Conservation (phyloP, 2,888 invertebrate species). For the Sphinx pinastri region DNA sequence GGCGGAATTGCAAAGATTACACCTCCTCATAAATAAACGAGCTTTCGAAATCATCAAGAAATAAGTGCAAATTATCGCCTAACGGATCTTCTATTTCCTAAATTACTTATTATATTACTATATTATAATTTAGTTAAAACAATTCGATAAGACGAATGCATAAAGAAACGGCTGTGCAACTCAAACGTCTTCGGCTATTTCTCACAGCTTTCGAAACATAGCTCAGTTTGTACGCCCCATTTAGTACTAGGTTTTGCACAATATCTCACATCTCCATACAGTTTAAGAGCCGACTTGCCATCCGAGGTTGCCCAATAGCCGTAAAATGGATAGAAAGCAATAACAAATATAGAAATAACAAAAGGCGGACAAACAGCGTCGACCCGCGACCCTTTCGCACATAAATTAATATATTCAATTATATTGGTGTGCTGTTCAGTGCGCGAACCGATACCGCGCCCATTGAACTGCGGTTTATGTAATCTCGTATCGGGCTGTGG, state of each 20-base stretch:
- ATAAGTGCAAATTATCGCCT: too few species aligned
- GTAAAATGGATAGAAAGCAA: constrained; percentile 10
- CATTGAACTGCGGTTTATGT: constrained; percentile 12
- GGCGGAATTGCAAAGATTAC: too few species aligned
- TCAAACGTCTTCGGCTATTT: background rate
- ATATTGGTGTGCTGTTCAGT: background rate
- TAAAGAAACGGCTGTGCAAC: background rate
- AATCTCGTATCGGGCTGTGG: background rate
- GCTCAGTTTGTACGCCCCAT: background rate
- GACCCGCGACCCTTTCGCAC: constrained; percentile 21
- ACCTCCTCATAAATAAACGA: too few species aligned
- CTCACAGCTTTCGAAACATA: background rate
- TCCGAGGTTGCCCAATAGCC: background rate
- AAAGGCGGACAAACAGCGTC: constrained; percentile 18
- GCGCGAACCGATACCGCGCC: constrained; percentile 4
- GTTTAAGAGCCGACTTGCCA: background rate
- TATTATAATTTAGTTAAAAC: too few species aligned
- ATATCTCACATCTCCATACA: background rate
- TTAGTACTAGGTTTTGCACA: background rate
- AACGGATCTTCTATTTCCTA: too few species aligned
- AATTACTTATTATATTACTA: too few species aligned
- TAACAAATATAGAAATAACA: constrained; percentile 12
- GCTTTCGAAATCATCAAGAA: too few species aligned
- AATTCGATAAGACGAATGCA: too few species aligned
- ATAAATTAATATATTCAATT: constrained; percentile 25